phyloP scores from a whole-genome alignment of 2,888 invertebrate genomes.

The Oligia latruncula region DNA sequence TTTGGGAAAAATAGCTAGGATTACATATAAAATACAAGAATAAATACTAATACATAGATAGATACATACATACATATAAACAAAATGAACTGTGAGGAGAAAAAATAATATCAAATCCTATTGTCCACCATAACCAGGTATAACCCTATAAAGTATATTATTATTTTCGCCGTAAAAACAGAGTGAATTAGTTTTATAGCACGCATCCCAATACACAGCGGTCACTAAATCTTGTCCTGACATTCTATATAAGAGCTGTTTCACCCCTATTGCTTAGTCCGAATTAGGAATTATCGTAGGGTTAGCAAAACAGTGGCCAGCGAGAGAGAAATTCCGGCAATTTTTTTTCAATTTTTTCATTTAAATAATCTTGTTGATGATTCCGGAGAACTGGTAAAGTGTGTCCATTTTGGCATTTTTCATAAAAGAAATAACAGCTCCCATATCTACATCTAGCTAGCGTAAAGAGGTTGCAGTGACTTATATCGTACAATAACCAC shows the following conservation, averaged over 20 bases:
- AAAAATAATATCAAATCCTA: not conserved
- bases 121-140: constrained; percentile 20
- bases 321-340: too few species aligned
- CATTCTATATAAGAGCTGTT: constrained; percentile 86
- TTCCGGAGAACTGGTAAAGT: too few species aligned
- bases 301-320: constrained; percentile 69
- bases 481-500: not conserved
- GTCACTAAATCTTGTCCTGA: constrained; percentile 85
- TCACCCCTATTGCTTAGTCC: constrained; percentile 84
- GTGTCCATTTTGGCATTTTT: too few species aligned
- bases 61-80: too few species aligned
- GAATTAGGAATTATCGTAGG: constrained; percentile 84
- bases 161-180: constrained; percentile 63
- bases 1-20: too few species aligned
- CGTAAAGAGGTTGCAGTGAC: not conserved
- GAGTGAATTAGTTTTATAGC: constrained; percentile 71
- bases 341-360: too few species aligned
- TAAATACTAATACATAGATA: too few species aligned
- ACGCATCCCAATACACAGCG: constrained; percentile 78
- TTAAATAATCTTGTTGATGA: too few species aligned
- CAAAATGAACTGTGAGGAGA: too few species aligned
- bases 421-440: too few species aligned
- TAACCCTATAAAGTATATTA: constrained; percentile 35
- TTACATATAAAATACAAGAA: too few species aligned
- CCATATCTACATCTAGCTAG: too few species aligned